phyloP scores from a whole-genome alignment of 2,113 vertebrate genomes.

The Phyllostomus hastatus region DNA sequence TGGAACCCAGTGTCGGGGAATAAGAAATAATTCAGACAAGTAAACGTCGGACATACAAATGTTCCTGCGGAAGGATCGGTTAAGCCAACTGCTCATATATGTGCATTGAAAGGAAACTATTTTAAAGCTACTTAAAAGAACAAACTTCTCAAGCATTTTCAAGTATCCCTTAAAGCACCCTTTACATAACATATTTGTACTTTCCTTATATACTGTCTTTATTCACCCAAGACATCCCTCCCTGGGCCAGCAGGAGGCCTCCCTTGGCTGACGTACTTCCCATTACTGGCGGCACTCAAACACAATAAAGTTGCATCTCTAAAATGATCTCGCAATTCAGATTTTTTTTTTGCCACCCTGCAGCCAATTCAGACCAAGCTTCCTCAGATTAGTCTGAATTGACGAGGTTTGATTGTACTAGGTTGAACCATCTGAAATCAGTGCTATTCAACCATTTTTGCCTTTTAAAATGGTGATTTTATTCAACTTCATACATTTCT shows the following conservation, averaged over 20 bases:
- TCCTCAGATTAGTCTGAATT: neutral
- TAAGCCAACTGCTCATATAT: neutral
- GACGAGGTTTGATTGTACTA: neutral
- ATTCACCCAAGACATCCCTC: neutral
- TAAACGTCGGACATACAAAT: neutral
- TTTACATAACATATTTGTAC: neutral
- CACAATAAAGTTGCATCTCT: neutral
- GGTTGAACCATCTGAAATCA: neutral
- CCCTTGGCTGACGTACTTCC: neutral
- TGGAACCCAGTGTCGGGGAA: slow-evolving; percentile 3
- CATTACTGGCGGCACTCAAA: neutral
- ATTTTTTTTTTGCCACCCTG: neutral
- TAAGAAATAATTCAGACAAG: slow-evolving; percentile 11
- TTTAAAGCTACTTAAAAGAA: neutral
- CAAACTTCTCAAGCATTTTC: neutral
- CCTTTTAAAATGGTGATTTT: neutral
- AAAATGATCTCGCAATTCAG: neutral
- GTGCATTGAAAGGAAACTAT: slow-evolving; percentile 33
- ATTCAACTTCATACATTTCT: neutral
- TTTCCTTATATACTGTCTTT: neutral
- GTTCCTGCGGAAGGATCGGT: neutral
- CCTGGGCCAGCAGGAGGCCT: neutral
- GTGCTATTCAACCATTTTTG: neutral
- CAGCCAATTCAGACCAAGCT: neutral
- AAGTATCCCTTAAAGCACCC: neutral